phyloP scores from a whole-genome alignment of 2,113 vertebrate species.

The Etheostoma cragini region DNA sequence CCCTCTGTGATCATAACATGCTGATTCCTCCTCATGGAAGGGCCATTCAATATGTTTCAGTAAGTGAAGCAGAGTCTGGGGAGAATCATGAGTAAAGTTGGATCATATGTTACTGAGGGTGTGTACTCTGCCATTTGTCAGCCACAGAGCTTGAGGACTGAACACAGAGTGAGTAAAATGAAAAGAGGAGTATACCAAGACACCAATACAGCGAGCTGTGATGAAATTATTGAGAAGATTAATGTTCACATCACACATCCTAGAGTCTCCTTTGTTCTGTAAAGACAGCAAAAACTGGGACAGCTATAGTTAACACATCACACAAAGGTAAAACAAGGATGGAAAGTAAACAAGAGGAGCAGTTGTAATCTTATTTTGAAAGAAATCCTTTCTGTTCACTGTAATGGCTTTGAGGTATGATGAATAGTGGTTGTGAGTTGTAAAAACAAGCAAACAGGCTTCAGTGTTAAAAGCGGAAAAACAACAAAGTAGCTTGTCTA shows the following conservation, averaged over 20 bases:
- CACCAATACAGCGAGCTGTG: not conserved
- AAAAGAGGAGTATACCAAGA: not conserved
- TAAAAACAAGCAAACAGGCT: slow-evolving; percentile 41
- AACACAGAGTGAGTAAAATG: slow-evolving; percentile 15
- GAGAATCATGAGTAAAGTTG: not conserved
- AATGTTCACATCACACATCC: not conserved
- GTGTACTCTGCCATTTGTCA: slow-evolving; percentile 16
- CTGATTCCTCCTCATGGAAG: slow-evolving; percentile 20
- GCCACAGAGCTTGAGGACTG: not conserved
- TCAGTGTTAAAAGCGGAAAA: slow-evolving; percentile 43
- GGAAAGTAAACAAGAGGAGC: slow-evolving; percentile 39
- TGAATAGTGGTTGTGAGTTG: slow-evolving; percentile 44
- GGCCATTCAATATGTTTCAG: not conserved
- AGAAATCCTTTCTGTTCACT: slow-evolving; percentile 39
- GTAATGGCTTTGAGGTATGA: slow-evolving; percentile 53
- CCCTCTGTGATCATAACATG: slow-evolving; percentile 17
- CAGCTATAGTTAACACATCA: slow-evolving; percentile 28
- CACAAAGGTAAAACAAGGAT: slow-evolving; percentile 37
- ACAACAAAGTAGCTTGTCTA: slow-evolving; percentile 27
- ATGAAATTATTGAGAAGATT: slow-evolving; percentile 41
- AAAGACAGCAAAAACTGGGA: slow-evolving; percentile 38
- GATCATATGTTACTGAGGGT: not conserved
- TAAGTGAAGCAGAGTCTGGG: slow-evolving; percentile 9
- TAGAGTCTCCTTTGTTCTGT: slow-evolving; percentile 20
- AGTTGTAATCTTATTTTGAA: slow-evolving; percentile 50